Percentiles rank a stretch among this genome's conserved stretches.
phyloP scores from a whole-genome alignment of 2,797 vertebrate species.

The Manis javanica region DNA sequence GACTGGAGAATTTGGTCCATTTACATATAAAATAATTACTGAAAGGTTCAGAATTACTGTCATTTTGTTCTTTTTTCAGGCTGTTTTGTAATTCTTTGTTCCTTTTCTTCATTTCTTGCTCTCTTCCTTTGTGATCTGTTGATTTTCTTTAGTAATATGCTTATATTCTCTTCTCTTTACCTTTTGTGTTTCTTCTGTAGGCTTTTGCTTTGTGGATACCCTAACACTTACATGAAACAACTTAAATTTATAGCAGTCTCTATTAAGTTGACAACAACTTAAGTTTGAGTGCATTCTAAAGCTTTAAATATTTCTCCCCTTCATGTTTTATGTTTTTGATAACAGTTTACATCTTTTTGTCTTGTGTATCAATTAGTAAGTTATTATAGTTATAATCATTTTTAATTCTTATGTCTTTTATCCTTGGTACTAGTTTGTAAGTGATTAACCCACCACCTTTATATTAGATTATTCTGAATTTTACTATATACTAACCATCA shows the following conservation, averaged over 20 bases:
- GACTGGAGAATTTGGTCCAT: neutral
- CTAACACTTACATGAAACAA: neutral
- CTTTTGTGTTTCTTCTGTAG: neutral
- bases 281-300: neutral
- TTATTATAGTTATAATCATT: neutral
- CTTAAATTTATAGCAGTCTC: neutral
- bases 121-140: neutral
- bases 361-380: neutral
- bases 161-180: neutral
- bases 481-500: neutral
- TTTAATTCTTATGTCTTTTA: neutral
- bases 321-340: neutral
- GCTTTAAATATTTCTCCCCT: neutral
- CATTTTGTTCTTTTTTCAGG: neutral
- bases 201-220: neutral
- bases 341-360: neutral
- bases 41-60: neutral
- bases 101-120: neutral
- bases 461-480: neutral
- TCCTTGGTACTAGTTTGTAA: neutral
- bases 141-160: neutral
- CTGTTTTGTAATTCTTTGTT: neutral
- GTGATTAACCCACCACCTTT: neutral
- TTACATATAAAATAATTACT: neutral
- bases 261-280: neutral